Evolutionary conservation across 2,797 vertebrate genomes (phyloP), one percentile per base, ranked within the genome.

Genomic region (Leptoclinus maculatus): DNA sequence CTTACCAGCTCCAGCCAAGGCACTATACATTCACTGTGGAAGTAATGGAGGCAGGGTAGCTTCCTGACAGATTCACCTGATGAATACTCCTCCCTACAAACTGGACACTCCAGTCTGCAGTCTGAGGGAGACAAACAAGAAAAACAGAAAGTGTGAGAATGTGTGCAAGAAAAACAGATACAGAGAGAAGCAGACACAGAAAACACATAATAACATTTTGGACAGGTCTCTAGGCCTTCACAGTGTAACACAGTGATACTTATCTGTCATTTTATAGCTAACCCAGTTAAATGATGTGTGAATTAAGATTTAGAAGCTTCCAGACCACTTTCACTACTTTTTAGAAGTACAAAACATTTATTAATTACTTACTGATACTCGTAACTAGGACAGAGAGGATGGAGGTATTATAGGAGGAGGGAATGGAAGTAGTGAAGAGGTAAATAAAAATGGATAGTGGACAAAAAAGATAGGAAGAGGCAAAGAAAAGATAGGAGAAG

Each of bases 1-100:
- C 96, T 96, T 87, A 99, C 97, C 97, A 98, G 93, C 84, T 99
- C 96, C 73, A 98, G 89, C 97, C 97, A 99, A 0, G 97, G 97
- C 81, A 98, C 97, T 74, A 98, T 97, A 87, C 97, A 97, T 87
- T 94, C 95, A 94, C 96, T 95, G 89, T 99, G 98, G 90, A 98
- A 99, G 93, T 95, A 92, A 88, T 98, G 97, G 63, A 96, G 96
- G 88, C 97, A 97, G 23, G 97, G 97, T 12, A 99, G 92, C 92
- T 98, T 97, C 87, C 95, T 95, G 56, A 97, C 97, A 62, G 93
- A 93, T 81, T 99, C 97, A 0, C 94, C 95, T 17, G 95, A 87
- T 0, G 91, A 57, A 80, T 96, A 99, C 84, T 97, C 97, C 79
- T 99, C 97, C 85, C 96, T 96, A 76, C 97, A 99, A 53, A 98